Evolutionary conservation across 2,888 invertebrate species (phyloP).

Genomic region (Coelopa pilipes): DNA sequence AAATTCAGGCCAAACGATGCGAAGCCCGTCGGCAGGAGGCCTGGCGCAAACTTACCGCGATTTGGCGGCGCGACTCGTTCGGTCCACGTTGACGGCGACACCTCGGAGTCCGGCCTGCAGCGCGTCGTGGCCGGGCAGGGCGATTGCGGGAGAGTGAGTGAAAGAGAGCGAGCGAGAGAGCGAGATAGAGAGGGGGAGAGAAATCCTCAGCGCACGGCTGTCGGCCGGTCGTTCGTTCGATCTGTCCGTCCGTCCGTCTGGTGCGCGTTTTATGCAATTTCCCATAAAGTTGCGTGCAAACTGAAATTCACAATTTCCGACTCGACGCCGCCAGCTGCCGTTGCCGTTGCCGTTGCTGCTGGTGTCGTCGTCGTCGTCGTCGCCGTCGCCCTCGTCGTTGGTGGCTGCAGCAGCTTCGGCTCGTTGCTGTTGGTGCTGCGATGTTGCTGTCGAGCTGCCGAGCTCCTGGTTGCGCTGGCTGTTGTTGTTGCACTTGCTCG

Average conservation of each 20-base stretch:
- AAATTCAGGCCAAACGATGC: too few relatives aligned
- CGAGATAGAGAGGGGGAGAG: too few relatives aligned
- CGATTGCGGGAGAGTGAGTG: too few relatives aligned
- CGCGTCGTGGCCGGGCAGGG: too few relatives aligned
- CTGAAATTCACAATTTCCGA: slow-evolving; percentile 45
- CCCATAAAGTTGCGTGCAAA: slow-evolving; percentile 57
- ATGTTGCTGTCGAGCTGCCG: not conserved
- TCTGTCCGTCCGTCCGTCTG: not conserved
- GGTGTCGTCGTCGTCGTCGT: slow-evolving; percentile 14
- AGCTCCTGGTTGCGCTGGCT: not conserved
- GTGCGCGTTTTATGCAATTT: slow-evolving; percentile 35
- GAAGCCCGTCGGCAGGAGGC: too few relatives aligned
- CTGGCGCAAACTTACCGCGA: too few relatives aligned
- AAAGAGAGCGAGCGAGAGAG: too few relatives aligned
- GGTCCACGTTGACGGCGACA: not conserved
- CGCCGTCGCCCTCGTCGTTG: slow-evolving; percentile 7
- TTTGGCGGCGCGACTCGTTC: not conserved
- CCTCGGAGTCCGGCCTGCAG: too few relatives aligned
- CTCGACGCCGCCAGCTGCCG: slow-evolving; percentile 40
- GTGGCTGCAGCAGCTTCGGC: slow-evolving; percentile 7
- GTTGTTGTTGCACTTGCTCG: not conserved
- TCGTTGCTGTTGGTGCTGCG: slow-evolving; percentile 27
- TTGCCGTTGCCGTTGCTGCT: slow-evolving; percentile 9
- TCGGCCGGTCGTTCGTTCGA: too few relatives aligned
- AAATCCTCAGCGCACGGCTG: slow-evolving; percentile 17